A percentile compares a stretch with the other conserved stretches of the same genome.
Evolutionary conservation across 2,888 invertebrate species (phyloP).

Genomic region (Mythimna vitellina): DNA sequence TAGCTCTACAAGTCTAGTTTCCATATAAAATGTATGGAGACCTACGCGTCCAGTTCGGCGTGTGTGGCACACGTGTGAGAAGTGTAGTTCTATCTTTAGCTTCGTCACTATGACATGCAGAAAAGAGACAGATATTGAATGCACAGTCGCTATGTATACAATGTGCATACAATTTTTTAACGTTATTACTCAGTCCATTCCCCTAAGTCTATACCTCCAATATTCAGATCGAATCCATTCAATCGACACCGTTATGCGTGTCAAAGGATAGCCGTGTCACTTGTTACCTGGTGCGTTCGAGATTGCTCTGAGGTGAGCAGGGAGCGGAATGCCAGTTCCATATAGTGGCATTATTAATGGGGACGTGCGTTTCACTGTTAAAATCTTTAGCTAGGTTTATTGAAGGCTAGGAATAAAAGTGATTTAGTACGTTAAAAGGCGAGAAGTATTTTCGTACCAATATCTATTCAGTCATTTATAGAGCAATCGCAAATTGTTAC

Average conservation of each 20-base stretch:
- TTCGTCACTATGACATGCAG: background rate
- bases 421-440: background rate
- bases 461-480: no score
- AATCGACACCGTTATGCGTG: slow-evolving; percentile 38
- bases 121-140: background rate
- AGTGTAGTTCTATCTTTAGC: no score
- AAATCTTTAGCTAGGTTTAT: no score
- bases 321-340: slow-evolving; percentile 2
- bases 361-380: background rate
- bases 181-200: background rate
- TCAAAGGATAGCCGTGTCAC: slow-evolving; percentile 44
- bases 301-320: slow-evolving; percentile 24
- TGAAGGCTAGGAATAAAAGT: background rate
- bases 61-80: no score
- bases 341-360: slow-evolving; percentile 9
- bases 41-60: no score
- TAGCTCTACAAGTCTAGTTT: no score
- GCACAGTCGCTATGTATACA: background rate
- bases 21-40: no score
- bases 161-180: no score
- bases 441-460: background rate
- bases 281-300: slow-evolving; percentile 20
- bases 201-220: background rate
- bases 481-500: no score
- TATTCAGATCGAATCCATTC: slow-evolving; percentile 33